Conservation (phyloP, 1,140 invertebrate genomes). For the Helicoverpa zea region DNA sequence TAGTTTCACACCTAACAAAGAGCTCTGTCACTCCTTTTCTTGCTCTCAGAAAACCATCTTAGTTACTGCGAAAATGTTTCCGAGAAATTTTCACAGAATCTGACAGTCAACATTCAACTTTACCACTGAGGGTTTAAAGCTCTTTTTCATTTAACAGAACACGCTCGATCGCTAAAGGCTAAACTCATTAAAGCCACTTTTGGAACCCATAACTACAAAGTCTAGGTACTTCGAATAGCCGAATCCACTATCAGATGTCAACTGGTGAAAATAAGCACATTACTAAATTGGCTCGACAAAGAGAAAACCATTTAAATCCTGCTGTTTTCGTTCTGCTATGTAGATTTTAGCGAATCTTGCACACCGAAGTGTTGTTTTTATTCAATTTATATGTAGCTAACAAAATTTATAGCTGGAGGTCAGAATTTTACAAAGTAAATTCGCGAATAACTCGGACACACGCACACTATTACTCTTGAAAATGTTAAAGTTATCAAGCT, state of each 20-base stretch:
- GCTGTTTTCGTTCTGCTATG: slow-evolving; percentile 58
- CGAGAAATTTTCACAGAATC: neutral
- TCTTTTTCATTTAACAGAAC: neutral
- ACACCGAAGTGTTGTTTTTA: slow-evolving; percentile 5
- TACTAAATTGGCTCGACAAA: slow-evolving; percentile 63
- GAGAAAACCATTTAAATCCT: slow-evolving; percentile 75
- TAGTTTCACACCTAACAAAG: slow-evolving; percentile 26
- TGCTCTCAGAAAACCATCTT: slow-evolving; percentile 14
- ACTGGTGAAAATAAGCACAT: slow-evolving; percentile 71
- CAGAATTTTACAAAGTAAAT: too few species aligned
- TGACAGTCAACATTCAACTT: neutral
- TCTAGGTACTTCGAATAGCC: slow-evolving; percentile 53
- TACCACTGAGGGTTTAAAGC: neutral
- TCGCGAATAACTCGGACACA: too few species aligned
- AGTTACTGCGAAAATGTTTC: slow-evolving; percentile 3
- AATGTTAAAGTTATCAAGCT: too few species aligned
- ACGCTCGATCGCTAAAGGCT: slow-evolving; percentile 51
- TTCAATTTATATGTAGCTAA: neutral
- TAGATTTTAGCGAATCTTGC: neutral
- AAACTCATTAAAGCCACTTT: slow-evolving; percentile 50
- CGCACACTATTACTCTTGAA: too few species aligned
- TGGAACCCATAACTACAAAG: slow-evolving; percentile 30
- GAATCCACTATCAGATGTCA: slow-evolving; percentile 68
- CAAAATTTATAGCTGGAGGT: too few species aligned
- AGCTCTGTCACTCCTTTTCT: slow-evolving; percentile 1